These are phyloP conservation scores for Araneus ventricosus DNA, from an alignment of 1,140 invertebrate genomes.

Conservation along the genomic window DNA sequence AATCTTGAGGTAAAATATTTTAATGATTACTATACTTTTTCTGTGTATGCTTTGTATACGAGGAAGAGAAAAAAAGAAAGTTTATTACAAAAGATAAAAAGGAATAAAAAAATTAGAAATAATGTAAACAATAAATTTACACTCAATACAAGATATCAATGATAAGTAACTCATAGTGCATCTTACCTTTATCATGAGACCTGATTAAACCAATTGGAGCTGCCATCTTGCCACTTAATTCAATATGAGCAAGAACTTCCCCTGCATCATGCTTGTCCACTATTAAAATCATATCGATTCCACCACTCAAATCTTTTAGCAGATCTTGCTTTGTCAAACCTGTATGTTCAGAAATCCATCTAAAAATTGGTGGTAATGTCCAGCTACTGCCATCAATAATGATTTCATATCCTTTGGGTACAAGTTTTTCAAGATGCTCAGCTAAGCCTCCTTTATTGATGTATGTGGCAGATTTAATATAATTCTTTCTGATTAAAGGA, in stretches of 20 bases:
- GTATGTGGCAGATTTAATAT: constrained; percentile 94
- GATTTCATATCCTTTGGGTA: constrained; percentile 85
- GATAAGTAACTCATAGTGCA: neutral
- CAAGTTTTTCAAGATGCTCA: constrained; percentile 93
- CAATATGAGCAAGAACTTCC: constrained; percentile 80
- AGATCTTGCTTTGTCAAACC: constrained; percentile 87
- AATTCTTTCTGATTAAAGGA: constrained; percentile 85
- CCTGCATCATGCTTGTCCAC: constrained; percentile 83
- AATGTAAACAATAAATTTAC: no score
- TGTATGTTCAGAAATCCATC: constrained; percentile 84
- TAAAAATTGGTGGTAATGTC: constrained; percentile 87
- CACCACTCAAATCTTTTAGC: constrained; percentile 94
- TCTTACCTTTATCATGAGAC: constrained; percentile 29
- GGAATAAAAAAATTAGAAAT: no score
- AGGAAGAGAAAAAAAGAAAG: no score
- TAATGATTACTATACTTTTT: no score
- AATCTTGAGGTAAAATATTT: no score
- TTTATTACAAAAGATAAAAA: no score
- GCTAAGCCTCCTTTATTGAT: constrained; percentile 96
- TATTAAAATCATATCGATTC: constrained; percentile 92
- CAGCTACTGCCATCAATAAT: constrained; percentile 87
- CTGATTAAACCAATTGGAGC: constrained; percentile 78
- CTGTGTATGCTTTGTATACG: no score
- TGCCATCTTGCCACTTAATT: constrained; percentile 77
- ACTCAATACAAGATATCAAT: neutral